Conservation (phyloP, 2,797 vertebrate genomes). For the Sus cebifrons region DNA sequence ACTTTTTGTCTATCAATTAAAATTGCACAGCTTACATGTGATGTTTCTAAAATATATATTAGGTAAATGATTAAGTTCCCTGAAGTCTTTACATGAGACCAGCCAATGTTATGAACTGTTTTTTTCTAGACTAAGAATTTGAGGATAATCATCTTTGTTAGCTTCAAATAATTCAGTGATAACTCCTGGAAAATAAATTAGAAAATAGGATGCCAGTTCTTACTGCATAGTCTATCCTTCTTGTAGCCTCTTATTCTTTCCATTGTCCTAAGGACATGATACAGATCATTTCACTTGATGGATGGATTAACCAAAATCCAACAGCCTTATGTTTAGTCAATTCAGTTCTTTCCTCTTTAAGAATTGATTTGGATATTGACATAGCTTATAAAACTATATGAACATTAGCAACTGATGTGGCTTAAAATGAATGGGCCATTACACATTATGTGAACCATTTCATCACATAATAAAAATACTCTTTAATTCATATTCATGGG, state of each 20-base stretch:
- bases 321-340: not conserved
- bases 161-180: slow-evolving; percentile 49
- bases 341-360: not conserved
- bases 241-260: not conserved
- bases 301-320: not conserved
- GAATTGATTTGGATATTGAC: slow-evolving; percentile 13
- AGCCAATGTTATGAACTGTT: not conserved
- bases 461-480: slow-evolving; percentile 48
- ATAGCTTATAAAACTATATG: not conserved
- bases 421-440: slow-evolving; percentile 52
- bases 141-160: not conserved
- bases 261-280: not conserved
- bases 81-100: slow-evolving; percentile 20
- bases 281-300: not conserved
- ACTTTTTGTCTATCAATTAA: slow-evolving; percentile 27
- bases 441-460: not conserved
- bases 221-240: not conserved
- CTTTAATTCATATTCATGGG: slow-evolving; percentile 21
- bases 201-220: slow-evolving; percentile 16
- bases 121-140: slow-evolving; percentile 15
- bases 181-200: slow-evolving; percentile 39
- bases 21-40: slow-evolving; percentile 2
- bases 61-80: not conserved
- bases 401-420: slow-evolving; percentile 15
- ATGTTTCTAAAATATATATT: slow-evolving; percentile 24